phyloP scores from a whole-genome alignment of 2,113 vertebrate species.

The Fulmarus glacialis region DNA sequence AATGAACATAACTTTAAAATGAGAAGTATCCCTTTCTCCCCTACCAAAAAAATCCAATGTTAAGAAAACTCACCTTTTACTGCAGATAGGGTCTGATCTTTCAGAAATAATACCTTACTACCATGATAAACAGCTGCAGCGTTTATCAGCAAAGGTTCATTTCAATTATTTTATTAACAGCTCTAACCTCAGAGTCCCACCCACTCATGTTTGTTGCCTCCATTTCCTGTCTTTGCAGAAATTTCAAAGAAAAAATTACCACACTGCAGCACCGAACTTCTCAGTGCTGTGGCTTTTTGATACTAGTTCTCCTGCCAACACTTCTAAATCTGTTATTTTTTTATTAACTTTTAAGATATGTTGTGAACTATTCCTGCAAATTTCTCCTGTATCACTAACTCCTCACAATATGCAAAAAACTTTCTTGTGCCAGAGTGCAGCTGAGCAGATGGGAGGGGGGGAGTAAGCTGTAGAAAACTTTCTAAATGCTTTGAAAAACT shows the following conservation, averaged over 20 bases:
- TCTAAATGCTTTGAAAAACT: background rate
- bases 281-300: constrained; percentile 64
- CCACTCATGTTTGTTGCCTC: constrained; percentile 74
- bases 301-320: constrained; percentile 8
- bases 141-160: constrained; percentile 52
- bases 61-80: constrained; percentile 68
- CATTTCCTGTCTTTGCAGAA: constrained; percentile 80
- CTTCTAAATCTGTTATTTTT: background rate
- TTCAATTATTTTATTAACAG: constrained; percentile 76
- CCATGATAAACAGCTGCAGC: constrained; percentile 22
- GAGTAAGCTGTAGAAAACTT: background rate
- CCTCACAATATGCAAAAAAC: background rate
- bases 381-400: background rate
- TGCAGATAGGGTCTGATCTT: background rate
- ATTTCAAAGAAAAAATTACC: constrained; percentile 83
- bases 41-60: background rate
- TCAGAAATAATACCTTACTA: background rate
- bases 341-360: background rate
- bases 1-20: background rate
- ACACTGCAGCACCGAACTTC: constrained; percentile 68
- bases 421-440: background rate
- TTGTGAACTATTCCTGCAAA: background rate
- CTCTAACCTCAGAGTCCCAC: constrained; percentile 78
- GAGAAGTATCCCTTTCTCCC: constrained; percentile 4
- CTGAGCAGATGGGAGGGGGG: background rate